Base-by-base conservation (phyloP, 1,140 invertebrate species). In the Helicoverpa armigera region DNA sequence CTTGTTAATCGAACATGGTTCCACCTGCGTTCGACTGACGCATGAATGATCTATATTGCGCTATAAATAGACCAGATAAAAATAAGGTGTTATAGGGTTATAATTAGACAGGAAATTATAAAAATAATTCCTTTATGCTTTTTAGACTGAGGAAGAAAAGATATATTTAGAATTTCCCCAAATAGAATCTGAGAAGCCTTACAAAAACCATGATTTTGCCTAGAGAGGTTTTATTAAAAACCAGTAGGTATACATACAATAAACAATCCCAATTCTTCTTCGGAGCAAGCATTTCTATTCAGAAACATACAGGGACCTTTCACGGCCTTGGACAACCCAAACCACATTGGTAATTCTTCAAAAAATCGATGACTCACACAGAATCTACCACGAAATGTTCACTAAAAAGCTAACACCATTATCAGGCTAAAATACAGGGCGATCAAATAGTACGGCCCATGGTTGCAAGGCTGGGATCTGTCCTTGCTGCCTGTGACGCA, bases 401-500 rank as follows among this genome's bases (percentile, higher is more conserved):
- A 86, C 76, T 85, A 87, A 79, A 80, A 61, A 80, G 65, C 84
- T 63, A 86, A 85, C 87, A 84, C 76, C 82, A 86, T 86, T 83
- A 85, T 72, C 75, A 77, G 67, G 80, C 69, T 79, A 79, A 87
- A 88, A 88, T 85, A 89, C 84, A 84, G 83, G 85, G 65, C 80
- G 83, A 83, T 74, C 83, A 91, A 90, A 89, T 87, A 89, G 82
- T 58, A 63, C 18, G 35, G 43, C 29, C 35, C 35, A 65, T 77
- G 56, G 31, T 83, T 67, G 78, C 79, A 84, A 86, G 43, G 74
- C 79, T 81, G 81, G 75, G 75, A 87, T 86, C 69, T 83, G 89
- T 85, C 91, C 91, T 92, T 90, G 86, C 61, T 76, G 35, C 75
- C 75, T 48, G 87, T 92, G 91, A 92, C 91, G 91, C 88, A 90